Conservation (phyloP, 2,888 invertebrate species). For the Apamea crenata region DNA sequence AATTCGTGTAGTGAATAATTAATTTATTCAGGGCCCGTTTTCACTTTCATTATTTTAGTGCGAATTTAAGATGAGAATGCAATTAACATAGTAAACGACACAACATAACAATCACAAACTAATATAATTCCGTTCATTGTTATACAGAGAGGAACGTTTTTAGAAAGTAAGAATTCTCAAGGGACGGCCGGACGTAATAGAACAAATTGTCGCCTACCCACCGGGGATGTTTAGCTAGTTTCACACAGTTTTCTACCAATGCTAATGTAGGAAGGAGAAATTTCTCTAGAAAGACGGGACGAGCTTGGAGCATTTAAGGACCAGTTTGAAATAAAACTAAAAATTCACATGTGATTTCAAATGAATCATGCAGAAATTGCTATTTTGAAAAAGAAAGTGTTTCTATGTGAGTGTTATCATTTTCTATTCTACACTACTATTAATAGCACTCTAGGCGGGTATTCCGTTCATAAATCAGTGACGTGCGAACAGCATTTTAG, state of each 20-base stretch:
- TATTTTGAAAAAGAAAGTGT: conserved; percentile 14
- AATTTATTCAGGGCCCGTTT: background rate
- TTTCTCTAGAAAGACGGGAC: conserved; percentile 33
- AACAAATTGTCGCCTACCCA: conserved; percentile 64
- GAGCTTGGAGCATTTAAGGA: conserved; percentile 15
- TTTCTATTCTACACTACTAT: conserved; percentile 22
- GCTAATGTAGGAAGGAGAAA: conserved; percentile 60
- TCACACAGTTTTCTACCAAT: conserved; percentile 63
- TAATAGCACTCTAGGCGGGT: background rate
- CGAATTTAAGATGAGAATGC: conserved; percentile 30
- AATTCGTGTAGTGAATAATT: background rate
- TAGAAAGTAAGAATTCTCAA: conserved; percentile 65
- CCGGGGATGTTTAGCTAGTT: conserved; percentile 65
- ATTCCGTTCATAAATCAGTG: conserved; percentile 25
- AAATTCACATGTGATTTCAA: conserved; percentile 28
- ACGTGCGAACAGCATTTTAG: conserved; percentile 35
- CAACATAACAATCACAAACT: conserved; percentile 41
- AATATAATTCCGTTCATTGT: conserved; percentile 54
- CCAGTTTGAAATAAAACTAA: conserved; percentile 39
- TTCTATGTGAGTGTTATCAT: background rate
- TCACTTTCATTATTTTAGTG: conserved; percentile 26
- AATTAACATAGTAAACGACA: conserved; percentile 46
- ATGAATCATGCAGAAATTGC: conserved; percentile 14
- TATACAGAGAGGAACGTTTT: conserved; percentile 37
- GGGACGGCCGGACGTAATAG: conserved; percentile 55